Evolutionary conservation across 2,113 vertebrate species (phyloP).

Genomic region (Sapayoa aenigma): DNA sequence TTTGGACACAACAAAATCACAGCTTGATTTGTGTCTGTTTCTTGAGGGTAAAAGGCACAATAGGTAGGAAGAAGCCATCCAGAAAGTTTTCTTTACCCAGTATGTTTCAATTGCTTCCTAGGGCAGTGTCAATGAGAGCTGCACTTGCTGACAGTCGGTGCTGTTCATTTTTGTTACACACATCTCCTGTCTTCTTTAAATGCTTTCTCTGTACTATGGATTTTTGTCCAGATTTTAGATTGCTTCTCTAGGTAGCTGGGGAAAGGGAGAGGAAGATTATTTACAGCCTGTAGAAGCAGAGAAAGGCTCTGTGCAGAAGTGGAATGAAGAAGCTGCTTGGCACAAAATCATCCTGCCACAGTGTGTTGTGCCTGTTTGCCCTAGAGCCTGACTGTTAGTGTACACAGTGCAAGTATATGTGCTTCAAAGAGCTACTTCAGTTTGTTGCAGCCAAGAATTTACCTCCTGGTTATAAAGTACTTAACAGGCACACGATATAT

Average conservation of each 20-base stretch:
- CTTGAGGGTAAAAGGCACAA: neutral
- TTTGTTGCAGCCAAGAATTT: neutral
- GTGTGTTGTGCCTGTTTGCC: neutral
- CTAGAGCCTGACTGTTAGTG: neutral
- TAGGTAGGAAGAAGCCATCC: neutral
- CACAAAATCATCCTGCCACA: neutral
- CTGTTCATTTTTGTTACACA: neutral
- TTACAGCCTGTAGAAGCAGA: neutral
- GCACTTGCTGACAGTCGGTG: neutral
- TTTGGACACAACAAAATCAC: neutral
- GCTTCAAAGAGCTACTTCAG: neutral
- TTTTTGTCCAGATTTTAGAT: slow-evolving; percentile 1
- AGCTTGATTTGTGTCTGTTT: neutral
- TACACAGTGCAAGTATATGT: neutral
- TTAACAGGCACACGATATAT: neutral
- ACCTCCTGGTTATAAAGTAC: neutral
- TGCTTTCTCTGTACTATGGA: neutral
- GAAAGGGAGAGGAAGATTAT: neutral
- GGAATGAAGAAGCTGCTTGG: neutral
- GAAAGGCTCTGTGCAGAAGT: neutral
- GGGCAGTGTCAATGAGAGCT: neutral
- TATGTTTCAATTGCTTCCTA: neutral
- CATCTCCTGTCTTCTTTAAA: neutral
- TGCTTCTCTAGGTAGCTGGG: neutral
- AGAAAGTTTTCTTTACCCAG: neutral